phyloP scores from a whole-genome alignment of 2,888 invertebrate genomes.

The Nysson spinosus region DNA sequence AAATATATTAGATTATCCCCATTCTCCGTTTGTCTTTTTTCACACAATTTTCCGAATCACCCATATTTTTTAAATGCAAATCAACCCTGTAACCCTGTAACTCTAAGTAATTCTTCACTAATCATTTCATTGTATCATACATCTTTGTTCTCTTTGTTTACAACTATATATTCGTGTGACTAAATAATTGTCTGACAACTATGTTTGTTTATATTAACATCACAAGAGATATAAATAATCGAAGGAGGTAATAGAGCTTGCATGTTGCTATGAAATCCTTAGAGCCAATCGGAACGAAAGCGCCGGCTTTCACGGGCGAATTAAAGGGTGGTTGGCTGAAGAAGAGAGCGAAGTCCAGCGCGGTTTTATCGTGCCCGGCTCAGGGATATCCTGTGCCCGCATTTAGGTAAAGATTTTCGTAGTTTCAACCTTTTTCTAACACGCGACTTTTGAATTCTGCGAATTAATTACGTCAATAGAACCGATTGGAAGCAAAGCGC shows the following conservation, averaged over 20 bases:
- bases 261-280: constrained; percentile 40
- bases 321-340: constrained; percentile 72
- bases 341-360: constrained; percentile 67
- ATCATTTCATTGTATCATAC: too few species aligned
- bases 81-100: too few species aligned
- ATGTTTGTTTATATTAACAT: constrained; percentile 32
- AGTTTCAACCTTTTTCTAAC: background rate
- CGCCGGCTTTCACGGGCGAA: constrained; percentile 81
- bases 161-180: too few species aligned
- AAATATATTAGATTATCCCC: too few species aligned
- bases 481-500: constrained; percentile 80
- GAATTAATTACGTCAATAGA: constrained; percentile 68
- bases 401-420: constrained; percentile 79
- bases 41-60: too few species aligned
- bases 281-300: constrained; percentile 81
- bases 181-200: too few species aligned
- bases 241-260: background rate
- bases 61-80: too few species aligned
- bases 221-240: background rate
- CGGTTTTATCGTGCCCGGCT: constrained; percentile 84
- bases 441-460: background rate
- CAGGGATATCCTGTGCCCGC: constrained; percentile 80
- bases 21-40: too few species aligned
- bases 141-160: too few species aligned
- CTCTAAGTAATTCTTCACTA: too few species aligned